Percentiles rank a stretch among this genome's conserved stretches.
phyloP scores from a whole-genome alignment of 2,113 vertebrate genomes.

The Condylura cristata region DNA sequence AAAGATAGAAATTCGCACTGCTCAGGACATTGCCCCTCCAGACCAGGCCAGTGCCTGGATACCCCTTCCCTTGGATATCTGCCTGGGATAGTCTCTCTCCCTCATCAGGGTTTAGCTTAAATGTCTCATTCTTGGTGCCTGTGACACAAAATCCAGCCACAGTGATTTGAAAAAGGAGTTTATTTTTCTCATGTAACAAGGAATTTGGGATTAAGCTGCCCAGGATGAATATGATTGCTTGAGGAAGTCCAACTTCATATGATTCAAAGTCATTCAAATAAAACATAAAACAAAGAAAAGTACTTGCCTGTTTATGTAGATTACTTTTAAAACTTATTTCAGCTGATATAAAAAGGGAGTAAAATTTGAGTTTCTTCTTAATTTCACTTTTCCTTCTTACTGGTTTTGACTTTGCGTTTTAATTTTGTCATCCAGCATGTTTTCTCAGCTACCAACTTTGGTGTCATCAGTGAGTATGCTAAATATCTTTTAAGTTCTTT shows the following conservation, averaged over 20 bases:
- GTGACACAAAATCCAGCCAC: neutral
- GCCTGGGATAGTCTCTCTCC: neutral
- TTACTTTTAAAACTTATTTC: neutral
- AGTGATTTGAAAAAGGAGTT: neutral
- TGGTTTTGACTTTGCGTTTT: neutral
- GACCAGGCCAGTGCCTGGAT: rapidly evolving
- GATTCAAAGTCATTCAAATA: neutral
- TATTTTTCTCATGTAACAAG: neutral
- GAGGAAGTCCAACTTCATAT: neutral
- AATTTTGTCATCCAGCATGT: neutral
- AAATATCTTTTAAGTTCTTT: neutral
- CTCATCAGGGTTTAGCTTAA: neutral
- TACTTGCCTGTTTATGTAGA: neutral
- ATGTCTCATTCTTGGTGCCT: neutral
- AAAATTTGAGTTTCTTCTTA: neutral
- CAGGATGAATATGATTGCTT: neutral
- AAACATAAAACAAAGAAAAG: conserved; percentile 11
- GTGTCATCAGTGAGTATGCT: neutral
- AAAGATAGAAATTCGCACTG: neutral
- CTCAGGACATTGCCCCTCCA: neutral
- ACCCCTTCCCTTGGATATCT: neutral
- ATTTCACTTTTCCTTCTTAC: neutral
- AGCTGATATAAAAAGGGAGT: neutral
- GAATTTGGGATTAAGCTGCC: neutral
- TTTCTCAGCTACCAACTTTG: neutral